These are phyloP conservation scores for Papilio machaon DNA, from an alignment of 1,140 invertebrate genomes.

Conservation along the genomic window DNA sequence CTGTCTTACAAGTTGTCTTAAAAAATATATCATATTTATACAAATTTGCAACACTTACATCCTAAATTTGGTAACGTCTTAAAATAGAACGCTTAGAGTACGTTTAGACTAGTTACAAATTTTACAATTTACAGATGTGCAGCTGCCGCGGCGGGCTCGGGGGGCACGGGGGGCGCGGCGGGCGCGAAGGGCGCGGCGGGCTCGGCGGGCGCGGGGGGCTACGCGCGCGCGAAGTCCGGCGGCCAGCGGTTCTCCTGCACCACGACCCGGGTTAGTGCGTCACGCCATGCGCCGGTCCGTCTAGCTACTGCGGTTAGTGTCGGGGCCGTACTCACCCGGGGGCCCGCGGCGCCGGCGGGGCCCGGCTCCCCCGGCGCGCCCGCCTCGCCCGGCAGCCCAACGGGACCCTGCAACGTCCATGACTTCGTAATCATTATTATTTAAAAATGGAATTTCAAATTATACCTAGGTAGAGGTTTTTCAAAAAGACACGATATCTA, in stretches of 20 bases:
- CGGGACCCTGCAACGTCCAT: constrained; percentile 87
- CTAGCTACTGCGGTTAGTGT: constrained; percentile 14
- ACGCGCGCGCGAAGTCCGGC: constrained; percentile 71
- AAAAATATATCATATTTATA: constrained; percentile 56
- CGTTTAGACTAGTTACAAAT: constrained; percentile 53
- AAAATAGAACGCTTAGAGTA: constrained; percentile 37
- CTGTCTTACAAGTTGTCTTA: constrained; percentile 14
- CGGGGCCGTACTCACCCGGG: constrained; percentile 82
- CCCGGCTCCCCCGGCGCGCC: constrained; percentile 89
- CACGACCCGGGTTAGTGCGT: constrained; percentile 61
- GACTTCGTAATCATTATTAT: neutral
- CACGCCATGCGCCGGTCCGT: constrained; percentile 20
- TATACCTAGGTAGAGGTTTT: too few relatives aligned
- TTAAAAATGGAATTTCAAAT: too few relatives aligned
- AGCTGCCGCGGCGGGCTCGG: neutral
- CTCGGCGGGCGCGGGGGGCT: constrained; percentile 48
- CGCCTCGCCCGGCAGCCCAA: constrained; percentile 92
- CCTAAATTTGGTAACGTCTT: constrained; percentile 19
- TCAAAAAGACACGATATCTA: too few relatives aligned
- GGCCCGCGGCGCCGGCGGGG: constrained; percentile 88
- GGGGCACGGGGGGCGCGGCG: constrained; percentile 14
- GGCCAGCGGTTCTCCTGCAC: constrained; percentile 72
- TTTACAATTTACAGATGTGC: constrained; percentile 63
- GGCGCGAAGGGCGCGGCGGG: constrained; percentile 30
- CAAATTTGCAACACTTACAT: too few relatives aligned